Evolutionary conservation across 2,113 vertebrate species (phyloP).

Genomic region (Furnarius figulus): DNA sequence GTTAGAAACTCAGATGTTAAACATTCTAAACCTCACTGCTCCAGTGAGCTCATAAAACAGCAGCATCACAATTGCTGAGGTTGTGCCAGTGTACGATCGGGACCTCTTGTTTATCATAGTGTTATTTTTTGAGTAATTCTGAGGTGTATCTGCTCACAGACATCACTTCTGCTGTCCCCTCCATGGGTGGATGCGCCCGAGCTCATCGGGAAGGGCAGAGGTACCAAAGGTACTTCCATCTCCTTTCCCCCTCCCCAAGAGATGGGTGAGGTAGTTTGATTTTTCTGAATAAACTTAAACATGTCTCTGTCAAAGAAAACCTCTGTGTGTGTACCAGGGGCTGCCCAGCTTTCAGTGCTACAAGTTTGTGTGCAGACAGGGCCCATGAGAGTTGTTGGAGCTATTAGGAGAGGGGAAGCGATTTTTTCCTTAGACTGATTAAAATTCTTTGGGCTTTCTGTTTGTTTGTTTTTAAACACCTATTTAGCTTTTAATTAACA

Average conservation of each 20-base stretch:
- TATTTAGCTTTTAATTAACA: conserved; percentile 72
- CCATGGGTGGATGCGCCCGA: rapidly evolving
- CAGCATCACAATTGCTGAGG: neutral
- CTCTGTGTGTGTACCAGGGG: rapidly evolving
- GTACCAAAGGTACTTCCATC: neutral
- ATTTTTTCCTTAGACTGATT: conserved; percentile 60
- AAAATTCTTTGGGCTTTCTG: conserved; percentile 63
- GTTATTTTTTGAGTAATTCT: neutral
- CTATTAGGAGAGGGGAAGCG: conserved; percentile 44
- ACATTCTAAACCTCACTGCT: neutral
- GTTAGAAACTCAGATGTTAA: neutral
- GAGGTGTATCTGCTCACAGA: neutral
- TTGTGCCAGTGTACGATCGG: rapidly evolving
- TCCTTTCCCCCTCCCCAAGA: neutral
- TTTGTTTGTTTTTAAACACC: conserved; percentile 66
- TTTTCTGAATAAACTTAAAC: neutral
- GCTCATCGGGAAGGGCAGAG: rapidly evolving
- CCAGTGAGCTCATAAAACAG: neutral
- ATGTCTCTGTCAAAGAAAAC: neutral
- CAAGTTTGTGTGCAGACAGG: neutral
- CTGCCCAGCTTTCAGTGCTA: neutral
- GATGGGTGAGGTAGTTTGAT: neutral
- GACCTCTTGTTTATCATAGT: neutral
- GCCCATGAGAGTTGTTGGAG: conserved; percentile 33
- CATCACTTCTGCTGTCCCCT: neutral